phyloP scores from a whole-genome alignment of 2,113 vertebrate genomes.

The Alosa alosa region DNA sequence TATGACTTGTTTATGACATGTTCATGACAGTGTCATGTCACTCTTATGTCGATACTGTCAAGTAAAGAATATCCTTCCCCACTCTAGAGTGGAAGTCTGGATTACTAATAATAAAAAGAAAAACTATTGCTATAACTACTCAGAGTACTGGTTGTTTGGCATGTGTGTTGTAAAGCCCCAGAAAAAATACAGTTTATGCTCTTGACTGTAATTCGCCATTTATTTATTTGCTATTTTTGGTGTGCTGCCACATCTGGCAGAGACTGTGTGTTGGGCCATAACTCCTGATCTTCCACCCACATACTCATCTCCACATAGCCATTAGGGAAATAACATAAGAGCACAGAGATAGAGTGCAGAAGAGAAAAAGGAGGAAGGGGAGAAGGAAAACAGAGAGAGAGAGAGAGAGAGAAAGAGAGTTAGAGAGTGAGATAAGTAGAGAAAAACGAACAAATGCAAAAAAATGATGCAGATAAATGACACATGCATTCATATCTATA shows the following conservation, averaged over 20 bases:
- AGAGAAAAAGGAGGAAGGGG: too few species aligned
- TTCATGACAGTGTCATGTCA: too few species aligned
- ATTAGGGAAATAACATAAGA: too few species aligned
- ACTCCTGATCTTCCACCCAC: not conserved
- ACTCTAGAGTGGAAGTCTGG: constrained; percentile 15
- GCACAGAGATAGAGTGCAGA: too few species aligned
- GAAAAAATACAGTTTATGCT: not conserved
- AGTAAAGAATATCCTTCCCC: not conserved
- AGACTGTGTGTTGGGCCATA: not conserved
- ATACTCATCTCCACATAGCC: not conserved
- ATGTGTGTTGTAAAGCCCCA: not conserved
- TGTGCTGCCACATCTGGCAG: not conserved
- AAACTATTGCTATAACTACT: constrained; percentile 38
- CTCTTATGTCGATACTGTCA: too few species aligned
- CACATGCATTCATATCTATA: too few species aligned
- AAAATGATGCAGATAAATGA: too few species aligned
- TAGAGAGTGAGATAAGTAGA: too few species aligned
- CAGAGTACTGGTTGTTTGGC: not conserved
- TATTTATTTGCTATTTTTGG: not conserved
- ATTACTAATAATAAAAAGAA: constrained; percentile 21
- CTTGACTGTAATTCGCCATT: not conserved
- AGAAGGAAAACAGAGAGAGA: too few species aligned
- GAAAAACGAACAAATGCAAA: too few species aligned
- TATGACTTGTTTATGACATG: too few species aligned
- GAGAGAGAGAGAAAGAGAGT: too few species aligned